Base-by-base conservation (phyloP, 2,888 invertebrate genomes). In the Chaetogeoica ovagalla region DNA sequence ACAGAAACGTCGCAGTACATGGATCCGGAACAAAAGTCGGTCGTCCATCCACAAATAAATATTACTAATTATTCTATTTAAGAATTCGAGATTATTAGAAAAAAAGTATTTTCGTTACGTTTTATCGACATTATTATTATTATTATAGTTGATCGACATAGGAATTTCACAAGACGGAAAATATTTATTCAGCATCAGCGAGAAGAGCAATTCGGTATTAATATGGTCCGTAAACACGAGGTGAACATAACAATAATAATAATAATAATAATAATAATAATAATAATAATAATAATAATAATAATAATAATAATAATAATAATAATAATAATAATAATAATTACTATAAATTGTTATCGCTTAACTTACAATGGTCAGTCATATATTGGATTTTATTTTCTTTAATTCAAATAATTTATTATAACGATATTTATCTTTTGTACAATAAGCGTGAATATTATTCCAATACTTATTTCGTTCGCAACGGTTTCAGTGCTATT, bases 1-100 rank as follows among this genome's bases (percentile, higher is more conserved):
- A 63, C 11, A 63, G 17, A 55, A 62, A 39, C 13, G 39, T 52
- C 2, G 79, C 79, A 4, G 55, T 79, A 23, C 7, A 63, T 8
- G 39, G 55, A 11, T 79, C 79, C 15, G 55, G 69, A 23, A 55
- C 70, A n/a, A 79, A 79, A 79, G 79, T 79, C 8, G 52, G 62
- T 52, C 4, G 19, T 19, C 5, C 55, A 7, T 55, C 6, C 11
- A 55, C 19, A 30, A 30, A 19, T 19, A 5, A 55, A 19, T 19
- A n/a, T n/a, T n/a, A n/a, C n/a, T n/a, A 19, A 19, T 3, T 55
- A 55, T 19, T n/a, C 19, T 19, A 5, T 55, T 13, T 15, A n/a
- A n/a, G 57, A 19, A 57, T 57, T 57, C 5, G 17, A 57, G 7
- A n/a, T 57, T 57, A n/a, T n/a, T n/a, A 19, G 19, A n/a, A n/a